These are phyloP conservation scores for Spea bombifrons DNA, from an alignment of 2,113 vertebrate species.

Conservation along the genomic window DNA sequence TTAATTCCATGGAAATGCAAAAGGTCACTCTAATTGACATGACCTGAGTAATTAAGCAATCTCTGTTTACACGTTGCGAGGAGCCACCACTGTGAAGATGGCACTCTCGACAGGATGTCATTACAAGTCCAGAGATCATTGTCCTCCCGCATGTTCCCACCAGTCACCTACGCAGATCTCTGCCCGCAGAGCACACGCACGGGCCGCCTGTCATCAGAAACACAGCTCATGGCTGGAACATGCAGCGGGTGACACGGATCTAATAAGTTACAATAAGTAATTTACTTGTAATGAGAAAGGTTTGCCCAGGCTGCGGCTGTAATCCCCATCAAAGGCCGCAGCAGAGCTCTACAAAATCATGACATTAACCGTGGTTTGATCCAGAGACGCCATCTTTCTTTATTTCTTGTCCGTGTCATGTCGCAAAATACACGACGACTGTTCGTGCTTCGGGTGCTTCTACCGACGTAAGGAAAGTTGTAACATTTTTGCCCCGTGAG, in stretches of 20 bases:
- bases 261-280: slow-evolving; percentile 34
- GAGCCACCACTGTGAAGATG: slow-evolving; percentile 65
- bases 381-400: slow-evolving; percentile 25
- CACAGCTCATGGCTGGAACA: slow-evolving; percentile 35
- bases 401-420: neutral
- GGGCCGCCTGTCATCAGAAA: slow-evolving; percentile 61
- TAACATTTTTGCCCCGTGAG: too few relatives aligned
- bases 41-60: slow-evolving; percentile 79
- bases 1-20: slow-evolving; percentile 75
- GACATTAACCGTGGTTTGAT: slow-evolving; percentile 32
- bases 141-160: slow-evolving; percentile 68
- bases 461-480: too few relatives aligned
- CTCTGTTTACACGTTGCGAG: slow-evolving; percentile 72
- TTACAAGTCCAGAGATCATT: slow-evolving; percentile 76
- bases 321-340: slow-evolving; percentile 39
- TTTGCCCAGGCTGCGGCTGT: slow-evolving; percentile 14
- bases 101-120: slow-evolving; percentile 72
- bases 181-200: slow-evolving; percentile 59
- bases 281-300: slow-evolving; percentile 35
- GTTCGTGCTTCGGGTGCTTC: too few relatives aligned
- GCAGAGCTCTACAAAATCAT: slow-evolving; percentile 18
- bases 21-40: slow-evolving; percentile 78
- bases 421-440: too few relatives aligned
- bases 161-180: slow-evolving; percentile 62
- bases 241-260: slow-evolving; percentile 29